Percentiles rank a stretch among this genome's conserved stretches.
Evolutionary conservation across 2,797 vertebrate species (phyloP).

Genomic region (Schizothorax lantsangensis): DNA sequence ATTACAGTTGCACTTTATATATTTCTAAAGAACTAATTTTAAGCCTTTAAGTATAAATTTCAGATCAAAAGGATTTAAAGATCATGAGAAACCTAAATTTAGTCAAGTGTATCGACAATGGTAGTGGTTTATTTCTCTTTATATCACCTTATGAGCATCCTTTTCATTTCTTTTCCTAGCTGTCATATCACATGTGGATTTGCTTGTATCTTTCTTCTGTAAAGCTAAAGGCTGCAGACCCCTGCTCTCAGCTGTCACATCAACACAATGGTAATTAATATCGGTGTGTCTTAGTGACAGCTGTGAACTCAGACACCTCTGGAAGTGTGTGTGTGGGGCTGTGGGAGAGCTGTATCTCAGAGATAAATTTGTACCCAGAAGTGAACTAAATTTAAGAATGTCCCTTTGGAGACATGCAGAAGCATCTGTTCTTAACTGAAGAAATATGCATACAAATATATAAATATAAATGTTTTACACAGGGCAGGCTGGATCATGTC

Average conservation of each 20-base stretch:
- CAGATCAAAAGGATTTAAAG: background rate
- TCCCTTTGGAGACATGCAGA: background rate
- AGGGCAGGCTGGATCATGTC: too few species aligned
- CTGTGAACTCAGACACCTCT: background rate
- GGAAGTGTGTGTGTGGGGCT: background rate
- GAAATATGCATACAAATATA: background rate
- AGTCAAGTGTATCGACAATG: background rate
- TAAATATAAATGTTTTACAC: background rate
- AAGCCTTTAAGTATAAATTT: background rate
- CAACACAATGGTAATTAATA: slow-evolving; percentile 26
- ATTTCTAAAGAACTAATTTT: background rate
- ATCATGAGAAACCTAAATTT: background rate
- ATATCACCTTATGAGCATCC: background rate
- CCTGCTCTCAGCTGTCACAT: slow-evolving; percentile 21
- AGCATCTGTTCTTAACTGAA: background rate
- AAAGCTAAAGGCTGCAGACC: slow-evolving; percentile 5
- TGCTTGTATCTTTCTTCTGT: background rate
- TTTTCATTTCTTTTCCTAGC: background rate
- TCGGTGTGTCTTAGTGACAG: background rate
- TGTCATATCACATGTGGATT: slow-evolving; percentile 13
- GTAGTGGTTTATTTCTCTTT: background rate
- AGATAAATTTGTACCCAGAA: background rate
- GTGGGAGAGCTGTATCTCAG: background rate
- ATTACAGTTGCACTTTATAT: background rate
- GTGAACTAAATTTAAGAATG: background rate